phyloP scores from a whole-genome alignment of 1,140 invertebrate genomes.

The Whitmania pigra region DNA sequence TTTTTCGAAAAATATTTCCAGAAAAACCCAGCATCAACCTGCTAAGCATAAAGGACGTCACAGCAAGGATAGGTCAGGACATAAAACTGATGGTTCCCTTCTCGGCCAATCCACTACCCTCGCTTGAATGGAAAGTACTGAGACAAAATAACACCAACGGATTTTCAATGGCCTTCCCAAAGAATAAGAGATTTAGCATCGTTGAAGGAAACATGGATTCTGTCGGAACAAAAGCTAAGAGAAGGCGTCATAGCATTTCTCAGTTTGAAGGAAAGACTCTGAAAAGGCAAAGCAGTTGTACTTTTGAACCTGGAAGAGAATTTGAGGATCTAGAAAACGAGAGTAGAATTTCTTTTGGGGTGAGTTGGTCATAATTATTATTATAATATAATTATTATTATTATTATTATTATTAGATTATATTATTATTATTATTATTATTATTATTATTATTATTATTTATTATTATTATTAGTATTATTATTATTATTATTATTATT shows the following conservation, averaged over 20 bases:
- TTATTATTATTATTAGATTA: too few species aligned
- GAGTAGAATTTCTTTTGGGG: too few species aligned
- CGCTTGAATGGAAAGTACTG: constrained; percentile 54
- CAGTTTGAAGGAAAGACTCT: neutral
- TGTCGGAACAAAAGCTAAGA: neutral
- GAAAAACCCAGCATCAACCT: constrained; percentile 1
- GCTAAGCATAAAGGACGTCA: neutral
- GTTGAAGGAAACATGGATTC: neutral
- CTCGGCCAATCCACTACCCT: constrained; percentile 55
- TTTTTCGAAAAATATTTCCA: neutral
- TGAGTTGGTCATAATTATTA: too few species aligned
- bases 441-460: too few species aligned
- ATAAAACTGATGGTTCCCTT: constrained; percentile 53
- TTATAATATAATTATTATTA: too few species aligned
- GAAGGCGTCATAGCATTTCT: neutral
- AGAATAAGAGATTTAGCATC: constrained; percentile 8
- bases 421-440: too few species aligned
- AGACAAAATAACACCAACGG: neutral
- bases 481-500: too few species aligned
- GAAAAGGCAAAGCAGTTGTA: neutral
- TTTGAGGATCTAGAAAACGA: neutral
- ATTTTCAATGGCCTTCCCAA: neutral
- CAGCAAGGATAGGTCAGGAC: neutral
- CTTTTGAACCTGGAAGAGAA: neutral
- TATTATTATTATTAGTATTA: too few species aligned